Base-by-base conservation (phyloP, 2,888 invertebrate genomes). In the Tricholauxania praeusta region DNA sequence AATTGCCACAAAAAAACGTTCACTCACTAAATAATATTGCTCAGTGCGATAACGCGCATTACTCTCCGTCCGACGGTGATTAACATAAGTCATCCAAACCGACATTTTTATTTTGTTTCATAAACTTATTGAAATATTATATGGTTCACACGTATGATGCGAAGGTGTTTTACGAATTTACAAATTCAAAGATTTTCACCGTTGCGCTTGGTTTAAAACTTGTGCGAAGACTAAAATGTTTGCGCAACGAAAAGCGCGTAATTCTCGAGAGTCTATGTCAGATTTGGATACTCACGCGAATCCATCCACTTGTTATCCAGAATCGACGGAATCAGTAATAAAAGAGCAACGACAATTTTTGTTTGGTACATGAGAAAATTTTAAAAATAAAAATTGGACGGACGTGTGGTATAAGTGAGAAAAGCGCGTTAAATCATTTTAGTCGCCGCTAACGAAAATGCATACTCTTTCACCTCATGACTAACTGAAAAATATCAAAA, bases 81-180 rank as follows among this genome's bases (percentile, higher is more conserved):
- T 90, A 78, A 90, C 88, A 51, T 91, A 88, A 47, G 90, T 90
- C 77, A 91, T 86, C 91, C 91, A 91, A 82, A 91, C 88, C 78
- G 91, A 90, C 91, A 91, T 91, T 84, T 78, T 39, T 69, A 51
- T 49, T 59, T 72, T 32, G 52, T 71, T 55, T 39, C 2, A 39
- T 39, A 39, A 39, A 39, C 7, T 39, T 39, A 39, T 39, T 39
- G 2, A 10, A 39, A 39, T 39, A 39, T 39, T 39, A 10, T 39
- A 39, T 8, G 1, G 10, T 39, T 39, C 2, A 39, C 6, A 10
- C 39, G 28, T 28, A 48, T 22, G 65, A 70, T 62, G 60, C 65
- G 6, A 52, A 68, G 39, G 62, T 70, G 64, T 65, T 72, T 65
- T 55, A 60, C 60, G 12, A 62, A 15, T 55, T 28, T 55, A n/a